Evolutionary conservation across 2,113 vertebrate genomes (phyloP).

Genomic region (Columba livia): DNA sequence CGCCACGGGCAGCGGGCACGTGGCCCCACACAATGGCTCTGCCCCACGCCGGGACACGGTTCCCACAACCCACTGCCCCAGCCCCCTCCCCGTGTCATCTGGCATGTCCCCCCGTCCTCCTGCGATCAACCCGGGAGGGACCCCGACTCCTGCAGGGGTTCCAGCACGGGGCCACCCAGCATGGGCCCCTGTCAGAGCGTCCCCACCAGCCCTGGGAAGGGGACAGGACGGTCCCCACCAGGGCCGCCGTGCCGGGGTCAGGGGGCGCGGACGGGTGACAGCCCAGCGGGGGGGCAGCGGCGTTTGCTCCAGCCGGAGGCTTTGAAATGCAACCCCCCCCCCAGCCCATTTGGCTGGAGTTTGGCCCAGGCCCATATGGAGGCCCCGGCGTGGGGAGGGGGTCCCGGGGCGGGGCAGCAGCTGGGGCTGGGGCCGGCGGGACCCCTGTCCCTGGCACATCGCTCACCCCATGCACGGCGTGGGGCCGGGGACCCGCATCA

Average conservation of each 20-base stretch:
- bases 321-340: conserved; percentile 57
- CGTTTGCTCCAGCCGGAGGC: conserved; percentile 34
- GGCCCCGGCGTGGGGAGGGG: not conserved
- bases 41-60: accelerated
- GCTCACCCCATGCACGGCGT: accelerated
- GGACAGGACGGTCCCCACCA: not conserved
- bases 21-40: not conserved
- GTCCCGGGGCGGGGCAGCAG: not conserved
- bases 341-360: conserved; percentile 42
- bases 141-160: accelerated
- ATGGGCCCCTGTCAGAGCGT: not conserved
- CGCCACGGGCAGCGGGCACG: not conserved
- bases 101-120: not conserved
- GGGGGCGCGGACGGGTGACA: not conserved
- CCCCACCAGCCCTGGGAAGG: not conserved
- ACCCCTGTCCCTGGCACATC: not conserved
- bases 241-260: not conserved
- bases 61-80: not conserved
- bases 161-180: not conserved
- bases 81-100: accelerated
- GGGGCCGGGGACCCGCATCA: accelerated
- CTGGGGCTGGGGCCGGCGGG: not conserved
- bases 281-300: not conserved
- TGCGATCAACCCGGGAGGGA: accelerated
- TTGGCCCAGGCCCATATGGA: conserved; percentile 52